Percentiles rank a stretch among this genome's conserved stretches.
Evolutionary conservation across 2,888 invertebrate species (phyloP).

Genomic region (Rotaria socialis): DNA sequence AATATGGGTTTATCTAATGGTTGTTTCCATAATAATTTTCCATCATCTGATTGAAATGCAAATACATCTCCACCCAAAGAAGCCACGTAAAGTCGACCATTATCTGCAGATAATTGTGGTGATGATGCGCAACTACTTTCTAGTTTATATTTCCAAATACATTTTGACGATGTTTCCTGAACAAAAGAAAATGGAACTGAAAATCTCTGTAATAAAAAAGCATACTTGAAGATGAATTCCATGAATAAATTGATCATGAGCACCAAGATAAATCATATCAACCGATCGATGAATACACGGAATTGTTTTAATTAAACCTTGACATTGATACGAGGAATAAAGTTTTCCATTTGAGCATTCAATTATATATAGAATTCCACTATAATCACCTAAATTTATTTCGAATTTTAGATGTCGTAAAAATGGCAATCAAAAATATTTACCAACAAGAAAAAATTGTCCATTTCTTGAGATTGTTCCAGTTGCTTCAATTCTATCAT

Average conservation of each 20-base stretch:
- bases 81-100: neutral
- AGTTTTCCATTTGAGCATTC: neutral
- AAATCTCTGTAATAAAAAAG: neutral
- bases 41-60: neutral
- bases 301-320: constrained; percentile 9
- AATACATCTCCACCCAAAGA: neutral
- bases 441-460: constrained; percentile 68
- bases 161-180: neutral
- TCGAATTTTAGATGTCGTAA: neutral
- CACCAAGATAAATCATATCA: neutral
- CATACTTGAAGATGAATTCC: neutral
- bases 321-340: neutral
- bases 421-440: constrained; percentile 47
- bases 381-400: neutral
- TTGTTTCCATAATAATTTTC: constrained; percentile 37
- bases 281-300: neutral
- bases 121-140: constrained; percentile 4
- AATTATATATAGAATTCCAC: neutral
- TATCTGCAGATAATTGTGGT: neutral
- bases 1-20: constrained; percentile 35
- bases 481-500: constrained; percentile 72
- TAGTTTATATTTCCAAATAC: neutral
- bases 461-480: constrained; percentile 60
- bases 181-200: neutral
- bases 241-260: constrained; percentile 1